Conservation (phyloP, 2,888 invertebrate genomes). For the Glaucopsyche alexis region DNA sequence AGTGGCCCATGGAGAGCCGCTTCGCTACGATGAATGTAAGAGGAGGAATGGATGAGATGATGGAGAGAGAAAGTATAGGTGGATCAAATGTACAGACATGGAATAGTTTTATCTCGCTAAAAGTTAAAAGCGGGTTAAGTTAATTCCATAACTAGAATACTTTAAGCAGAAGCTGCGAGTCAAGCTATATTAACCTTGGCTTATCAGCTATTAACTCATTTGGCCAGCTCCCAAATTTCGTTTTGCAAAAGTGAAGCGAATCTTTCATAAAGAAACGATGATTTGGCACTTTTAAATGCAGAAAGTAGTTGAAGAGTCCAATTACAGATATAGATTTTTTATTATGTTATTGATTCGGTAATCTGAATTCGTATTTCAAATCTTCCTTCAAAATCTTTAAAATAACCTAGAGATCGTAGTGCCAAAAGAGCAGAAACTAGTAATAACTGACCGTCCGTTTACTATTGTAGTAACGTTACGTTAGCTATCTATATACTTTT, state of each 20-base stretch:
- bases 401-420: no score
- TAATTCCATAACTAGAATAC: slow-evolving; percentile 8
- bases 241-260: slow-evolving; percentile 43
- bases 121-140: neutral
- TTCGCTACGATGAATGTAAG: no score
- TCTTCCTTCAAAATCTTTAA: no score
- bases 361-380: neutral
- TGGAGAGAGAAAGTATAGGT: neutral
- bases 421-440: no score
- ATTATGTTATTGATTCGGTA: neutral
- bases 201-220: slow-evolving; percentile 67
- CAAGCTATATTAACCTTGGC: slow-evolving; percentile 59
- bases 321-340: neutral
- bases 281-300: slow-evolving; percentile 45
- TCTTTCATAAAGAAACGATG: slow-evolving; percentile 46
- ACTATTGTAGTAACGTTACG: no score
- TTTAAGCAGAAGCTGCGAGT: slow-evolving; percentile 27
- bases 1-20: no score
- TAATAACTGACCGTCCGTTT: no score
- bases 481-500: no score
- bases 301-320: neutral
- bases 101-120: neutral
- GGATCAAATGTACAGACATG: no score
- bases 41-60: no score
- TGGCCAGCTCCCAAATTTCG: slow-evolving; percentile 56